These are phyloP conservation scores for Leptura quadrifasciata DNA, from an alignment of 2,888 invertebrate genomes.

Conservation along the genomic window DNA sequence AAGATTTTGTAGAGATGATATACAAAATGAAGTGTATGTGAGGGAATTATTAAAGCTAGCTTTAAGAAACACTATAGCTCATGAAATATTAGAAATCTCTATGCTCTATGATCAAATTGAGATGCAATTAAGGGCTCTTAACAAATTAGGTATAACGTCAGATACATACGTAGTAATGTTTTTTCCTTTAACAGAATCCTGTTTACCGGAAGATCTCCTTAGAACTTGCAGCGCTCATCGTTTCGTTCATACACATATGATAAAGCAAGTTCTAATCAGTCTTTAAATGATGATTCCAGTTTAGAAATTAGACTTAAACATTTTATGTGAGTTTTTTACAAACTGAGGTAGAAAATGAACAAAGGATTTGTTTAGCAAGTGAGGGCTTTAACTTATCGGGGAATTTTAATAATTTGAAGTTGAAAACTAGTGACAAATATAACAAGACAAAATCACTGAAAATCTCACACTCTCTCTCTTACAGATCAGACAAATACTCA, in stretches of 20 bases:
- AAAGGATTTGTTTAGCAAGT: conserved; percentile 32
- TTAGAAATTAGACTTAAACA: conserved; percentile 28
- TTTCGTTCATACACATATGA: conserved; percentile 8
- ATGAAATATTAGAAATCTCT: conserved; percentile 45
- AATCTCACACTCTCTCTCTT: not conserved
- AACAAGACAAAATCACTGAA: not conserved
- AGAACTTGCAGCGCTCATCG: conserved; percentile 55
- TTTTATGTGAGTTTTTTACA: conserved; percentile 27
- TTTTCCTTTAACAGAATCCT: too few relatives aligned
- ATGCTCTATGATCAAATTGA: conserved; percentile 52
- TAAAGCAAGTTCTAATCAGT: not conserved
- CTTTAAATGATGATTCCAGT: too few relatives aligned
- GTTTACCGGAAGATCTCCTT: too few relatives aligned
- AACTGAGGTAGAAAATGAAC: conserved; percentile 37
- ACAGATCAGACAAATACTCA: too few relatives aligned
- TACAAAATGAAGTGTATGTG: too few relatives aligned
- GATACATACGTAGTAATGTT: too few relatives aligned
- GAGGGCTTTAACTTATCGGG: conserved; percentile 31
- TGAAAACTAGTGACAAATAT: not conserved
- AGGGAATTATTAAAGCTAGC: too few relatives aligned
- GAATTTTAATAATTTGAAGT: too few relatives aligned
- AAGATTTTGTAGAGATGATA: too few relatives aligned
- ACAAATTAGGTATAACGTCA: conserved; percentile 56
- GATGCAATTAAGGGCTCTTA: conserved; percentile 59
- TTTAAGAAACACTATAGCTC: conserved; percentile 52